These are phyloP conservation scores for Zeuzera pyrina DNA, from an alignment of 2,888 invertebrate species.

Conservation along the genomic window DNA sequence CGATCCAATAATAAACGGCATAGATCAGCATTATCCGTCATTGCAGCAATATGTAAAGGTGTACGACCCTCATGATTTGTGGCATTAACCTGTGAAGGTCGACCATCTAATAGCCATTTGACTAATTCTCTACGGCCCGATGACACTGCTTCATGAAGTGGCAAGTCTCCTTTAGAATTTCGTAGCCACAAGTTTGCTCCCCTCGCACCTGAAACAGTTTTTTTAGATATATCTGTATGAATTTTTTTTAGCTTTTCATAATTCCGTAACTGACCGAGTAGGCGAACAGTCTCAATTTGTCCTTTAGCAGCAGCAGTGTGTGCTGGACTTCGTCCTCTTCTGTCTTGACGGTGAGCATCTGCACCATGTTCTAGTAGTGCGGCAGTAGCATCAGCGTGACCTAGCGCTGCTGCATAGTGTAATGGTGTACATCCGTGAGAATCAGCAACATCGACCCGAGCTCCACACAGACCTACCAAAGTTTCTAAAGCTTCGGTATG, in stretches of 20 bases:
- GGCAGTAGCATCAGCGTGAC: slow-evolving; percentile 94
- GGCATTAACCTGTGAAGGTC: slow-evolving; percentile 88
- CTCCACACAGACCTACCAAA: slow-evolving; percentile 88
- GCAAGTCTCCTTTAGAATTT: slow-evolving; percentile 94
- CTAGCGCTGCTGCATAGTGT: slow-evolving; percentile 96
- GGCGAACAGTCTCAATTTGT: slow-evolving; percentile 89
- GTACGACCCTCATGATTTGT: slow-evolving; percentile 95
- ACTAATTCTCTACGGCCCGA: slow-evolving; percentile 92
- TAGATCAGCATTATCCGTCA: slow-evolving; percentile 94
- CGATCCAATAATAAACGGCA: slow-evolving; percentile 89
- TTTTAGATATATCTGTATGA: neutral
- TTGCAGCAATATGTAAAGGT: slow-evolving; percentile 93
- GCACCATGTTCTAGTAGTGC: slow-evolving; percentile 91
- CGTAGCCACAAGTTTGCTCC: slow-evolving; percentile 93
- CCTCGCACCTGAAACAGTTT: slow-evolving; percentile 40
- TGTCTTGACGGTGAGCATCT: slow-evolving; percentile 93
- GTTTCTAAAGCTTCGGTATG: slow-evolving; percentile 94
- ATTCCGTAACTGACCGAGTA: slow-evolving; percentile 61
- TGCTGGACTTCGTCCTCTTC: slow-evolving; percentile 92
- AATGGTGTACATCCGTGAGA: slow-evolving; percentile 96
- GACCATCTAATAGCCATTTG: slow-evolving; percentile 88
- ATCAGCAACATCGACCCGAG: slow-evolving; percentile 91
- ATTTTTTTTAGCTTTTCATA: neutral
- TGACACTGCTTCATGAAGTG: slow-evolving; percentile 95
- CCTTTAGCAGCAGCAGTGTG: slow-evolving; percentile 98